Conservation (phyloP, 1,140 invertebrate species). For the Aphelenchoides avenae region DNA sequence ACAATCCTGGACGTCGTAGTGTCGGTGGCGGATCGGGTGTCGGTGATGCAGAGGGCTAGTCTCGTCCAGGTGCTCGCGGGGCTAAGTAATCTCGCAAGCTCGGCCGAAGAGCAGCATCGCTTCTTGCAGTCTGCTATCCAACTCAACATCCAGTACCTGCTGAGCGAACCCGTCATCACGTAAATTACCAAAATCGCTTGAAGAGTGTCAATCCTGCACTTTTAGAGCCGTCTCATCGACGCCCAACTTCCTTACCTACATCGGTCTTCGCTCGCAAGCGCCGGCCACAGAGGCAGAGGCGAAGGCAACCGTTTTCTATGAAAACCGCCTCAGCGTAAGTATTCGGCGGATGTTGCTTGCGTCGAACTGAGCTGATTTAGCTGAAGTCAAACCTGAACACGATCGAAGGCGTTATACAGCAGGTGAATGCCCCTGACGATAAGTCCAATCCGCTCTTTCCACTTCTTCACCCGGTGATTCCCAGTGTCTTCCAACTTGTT, state of each 20-base stretch:
- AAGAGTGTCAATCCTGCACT: background rate
- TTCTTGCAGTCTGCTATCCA: constrained; percentile 39
- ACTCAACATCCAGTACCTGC: constrained; percentile 30
- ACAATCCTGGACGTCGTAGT: constrained; percentile 35
- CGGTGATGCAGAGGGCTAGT: constrained; percentile 49
- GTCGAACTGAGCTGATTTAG: constrained; percentile 30
- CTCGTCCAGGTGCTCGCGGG: constrained; percentile 48
- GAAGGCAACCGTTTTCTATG: constrained; percentile 9
- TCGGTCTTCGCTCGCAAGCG: constrained; percentile 16
- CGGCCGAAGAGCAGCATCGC: constrained; percentile 18
- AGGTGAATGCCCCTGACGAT: constrained; percentile 39
- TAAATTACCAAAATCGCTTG: background rate
- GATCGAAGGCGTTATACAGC: constrained; percentile 42
- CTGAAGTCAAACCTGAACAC: constrained; percentile 44
- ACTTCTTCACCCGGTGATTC: constrained; percentile 29
- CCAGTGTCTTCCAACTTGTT: constrained; percentile 32
- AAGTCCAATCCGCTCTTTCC: constrained; percentile 29
- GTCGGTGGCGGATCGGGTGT: constrained; percentile 23
- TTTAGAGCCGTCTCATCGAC: constrained; percentile 9
- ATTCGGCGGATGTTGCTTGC: constrained; percentile 10
- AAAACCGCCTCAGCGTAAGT: constrained; percentile 37
- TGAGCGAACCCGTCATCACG: constrained; percentile 21
- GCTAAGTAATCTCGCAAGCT: constrained; percentile 40
- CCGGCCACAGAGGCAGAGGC: constrained; percentile 25
- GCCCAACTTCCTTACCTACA: constrained; percentile 36